A percentile compares a stretch with the other conserved stretches of the same genome.
Evolutionary conservation across 2,113 vertebrate genomes (phyloP).

Genomic region (Brachionichthys hirsutus): DNA sequence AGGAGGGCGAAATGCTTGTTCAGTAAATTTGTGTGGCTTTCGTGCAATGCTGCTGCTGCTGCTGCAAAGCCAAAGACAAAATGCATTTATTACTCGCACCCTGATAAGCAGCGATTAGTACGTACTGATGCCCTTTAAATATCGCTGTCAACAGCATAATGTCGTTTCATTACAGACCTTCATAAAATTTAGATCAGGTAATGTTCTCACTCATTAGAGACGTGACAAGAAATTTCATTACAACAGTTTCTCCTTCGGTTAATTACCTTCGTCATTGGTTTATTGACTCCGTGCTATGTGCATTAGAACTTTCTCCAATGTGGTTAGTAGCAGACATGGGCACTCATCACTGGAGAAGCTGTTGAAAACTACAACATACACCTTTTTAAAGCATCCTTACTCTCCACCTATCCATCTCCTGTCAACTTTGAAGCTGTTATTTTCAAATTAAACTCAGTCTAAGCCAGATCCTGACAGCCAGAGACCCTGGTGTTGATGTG

Average conservation of each 20-base stretch:
- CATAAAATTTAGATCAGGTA: background rate
- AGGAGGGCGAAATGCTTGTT: background rate
- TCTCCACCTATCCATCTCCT: conserved; percentile 37
- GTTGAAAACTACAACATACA: conserved; percentile 15
- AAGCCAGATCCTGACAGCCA: conserved; percentile 35
- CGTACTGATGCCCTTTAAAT: background rate
- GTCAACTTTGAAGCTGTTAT: conserved; percentile 40
- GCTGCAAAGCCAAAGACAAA: background rate
- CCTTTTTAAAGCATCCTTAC: conserved; percentile 41
- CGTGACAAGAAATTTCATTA: conserved; percentile 7
- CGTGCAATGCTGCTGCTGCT: background rate
- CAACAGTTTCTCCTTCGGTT: background rate
- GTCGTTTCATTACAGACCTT: background rate
- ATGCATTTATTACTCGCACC: background rate
- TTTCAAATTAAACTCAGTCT: conserved; percentile 44
- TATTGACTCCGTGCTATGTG: conserved; percentile 13
- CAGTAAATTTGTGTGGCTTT: background rate
- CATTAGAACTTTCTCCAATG: background rate
- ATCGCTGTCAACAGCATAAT: conserved; percentile 1
- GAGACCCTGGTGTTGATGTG: conserved; percentile 49
- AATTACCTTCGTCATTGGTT: background rate
- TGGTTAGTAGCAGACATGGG: background rate
- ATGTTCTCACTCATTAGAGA: conserved; percentile 12
- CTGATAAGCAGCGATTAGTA: conserved; percentile 2
- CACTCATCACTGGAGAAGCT: background rate